phyloP scores from a whole-genome alignment of 2,797 vertebrate species.

The Simalia tracyae region DNA sequence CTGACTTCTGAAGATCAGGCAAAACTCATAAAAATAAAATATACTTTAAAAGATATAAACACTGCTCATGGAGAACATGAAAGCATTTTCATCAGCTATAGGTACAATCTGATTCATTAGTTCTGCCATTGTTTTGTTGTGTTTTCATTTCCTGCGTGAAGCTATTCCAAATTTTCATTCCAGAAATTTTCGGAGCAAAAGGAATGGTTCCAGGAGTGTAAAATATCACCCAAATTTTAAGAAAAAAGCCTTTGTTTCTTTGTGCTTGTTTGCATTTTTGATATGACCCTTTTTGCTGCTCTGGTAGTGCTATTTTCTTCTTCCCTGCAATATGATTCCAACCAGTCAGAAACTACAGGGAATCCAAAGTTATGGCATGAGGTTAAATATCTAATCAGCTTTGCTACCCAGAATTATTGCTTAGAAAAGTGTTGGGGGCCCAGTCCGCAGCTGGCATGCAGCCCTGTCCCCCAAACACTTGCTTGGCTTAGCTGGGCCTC shows the following conservation, averaged over 20 bases:
- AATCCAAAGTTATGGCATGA: not conserved
- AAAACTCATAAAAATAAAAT: not conserved
- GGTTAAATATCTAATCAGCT: not conserved
- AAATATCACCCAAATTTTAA: not conserved
- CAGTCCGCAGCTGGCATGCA: not conserved
- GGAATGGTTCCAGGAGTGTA: not conserved
- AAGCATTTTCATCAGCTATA: not conserved
- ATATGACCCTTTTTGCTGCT: not conserved
- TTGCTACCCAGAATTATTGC: not conserved
- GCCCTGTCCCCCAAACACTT: not conserved
- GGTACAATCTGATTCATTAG: not conserved
- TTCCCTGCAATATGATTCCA: not conserved
- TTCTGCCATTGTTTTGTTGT: not conserved
- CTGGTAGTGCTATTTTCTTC: not conserved
- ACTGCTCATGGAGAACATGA: not conserved
- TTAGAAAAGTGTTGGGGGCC: not conserved
- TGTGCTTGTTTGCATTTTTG: not conserved
- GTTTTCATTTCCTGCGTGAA: not conserved
- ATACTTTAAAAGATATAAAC: constrained; percentile 9
- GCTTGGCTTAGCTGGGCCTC: not conserved
- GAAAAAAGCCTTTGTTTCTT: not conserved
- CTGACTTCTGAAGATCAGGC: not conserved
- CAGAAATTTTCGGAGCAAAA: not conserved
- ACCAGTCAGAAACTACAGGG: not conserved
- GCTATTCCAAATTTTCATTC: not conserved